Percentiles rank a stretch among this genome's conserved stretches.
phyloP scores from a whole-genome alignment of 2,888 invertebrate genomes.

The Shargacucullia verbasci region DNA sequence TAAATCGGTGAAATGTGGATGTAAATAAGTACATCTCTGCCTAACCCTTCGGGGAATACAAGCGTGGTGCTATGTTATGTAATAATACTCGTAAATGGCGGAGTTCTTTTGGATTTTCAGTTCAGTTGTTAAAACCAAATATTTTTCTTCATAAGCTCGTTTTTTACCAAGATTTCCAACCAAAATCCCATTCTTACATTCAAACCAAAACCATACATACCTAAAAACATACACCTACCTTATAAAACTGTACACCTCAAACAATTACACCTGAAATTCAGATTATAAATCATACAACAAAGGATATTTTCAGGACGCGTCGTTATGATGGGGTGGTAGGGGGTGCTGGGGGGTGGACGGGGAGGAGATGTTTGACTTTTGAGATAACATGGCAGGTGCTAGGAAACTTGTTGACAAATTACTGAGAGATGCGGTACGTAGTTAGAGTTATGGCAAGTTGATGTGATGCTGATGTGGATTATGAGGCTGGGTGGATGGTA shows the following conservation, averaged over 20 bases:
- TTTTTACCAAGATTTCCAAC: neutral
- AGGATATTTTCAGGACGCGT: slow-evolving; percentile 53
- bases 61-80: too few species aligned
- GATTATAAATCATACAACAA: slow-evolving; percentile 60
- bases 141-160: too few species aligned
- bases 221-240: slow-evolving; percentile 21
- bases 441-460: slow-evolving; percentile 41
- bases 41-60: too few species aligned
- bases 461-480: slow-evolving; percentile 26
- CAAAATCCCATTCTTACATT: neutral
- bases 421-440: slow-evolving; percentile 40
- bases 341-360: slow-evolving; percentile 3
- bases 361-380: slow-evolving; percentile 51
- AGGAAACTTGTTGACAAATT: slow-evolving; percentile 61
- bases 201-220: slow-evolving; percentile 3
- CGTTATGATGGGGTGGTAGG: slow-evolving; percentile 28
- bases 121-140: too few species aligned
- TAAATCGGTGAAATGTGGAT: too few species aligned
- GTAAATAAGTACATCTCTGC: too few species aligned
- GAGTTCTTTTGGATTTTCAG: too few species aligned
- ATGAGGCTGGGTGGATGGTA: slow-evolving; percentile 7
- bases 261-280: slow-evolving; percentile 38
- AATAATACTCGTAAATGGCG: too few species aligned
- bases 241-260: slow-evolving; percentile 22
- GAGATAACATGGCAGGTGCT: slow-evolving; percentile 60